Percentiles rank a stretch among this genome's conserved stretches.
These are phyloP conservation scores for Lamellibrachia luymesi DNA, from an alignment of 1,140 invertebrate genomes.

Conservation along the genomic window DNA sequence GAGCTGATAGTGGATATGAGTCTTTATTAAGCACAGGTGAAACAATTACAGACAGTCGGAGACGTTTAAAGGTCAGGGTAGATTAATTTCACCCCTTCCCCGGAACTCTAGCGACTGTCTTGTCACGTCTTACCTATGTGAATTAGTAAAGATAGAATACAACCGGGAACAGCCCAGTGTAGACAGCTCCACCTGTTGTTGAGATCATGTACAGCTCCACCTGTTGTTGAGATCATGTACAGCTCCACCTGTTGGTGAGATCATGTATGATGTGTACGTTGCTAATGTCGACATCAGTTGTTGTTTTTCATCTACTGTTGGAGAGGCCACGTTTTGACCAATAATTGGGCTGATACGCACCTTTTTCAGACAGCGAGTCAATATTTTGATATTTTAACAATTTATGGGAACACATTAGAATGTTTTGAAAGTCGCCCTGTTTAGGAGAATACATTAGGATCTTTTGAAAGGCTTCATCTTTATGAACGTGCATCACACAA, in stretches of 20 bases:
- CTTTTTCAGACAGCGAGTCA: neutral
- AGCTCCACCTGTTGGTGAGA: neutral
- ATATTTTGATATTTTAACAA: neutral
- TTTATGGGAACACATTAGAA: neutral
- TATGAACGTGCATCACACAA: neutral
- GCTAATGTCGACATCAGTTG: neutral
- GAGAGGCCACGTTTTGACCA: neutral
- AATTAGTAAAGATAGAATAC: neutral
- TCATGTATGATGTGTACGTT: neutral
- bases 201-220: neutral
- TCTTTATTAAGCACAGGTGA: neutral
- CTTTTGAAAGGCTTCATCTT: neutral
- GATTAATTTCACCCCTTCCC: neutral
- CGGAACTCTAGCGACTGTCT: neutral
- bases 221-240: neutral
- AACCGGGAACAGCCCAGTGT: neutral
- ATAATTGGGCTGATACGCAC: neutral
- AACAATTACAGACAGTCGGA: neutral
- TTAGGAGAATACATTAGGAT: neutral
- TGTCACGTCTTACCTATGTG: neutral
- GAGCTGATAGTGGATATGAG: neutral
- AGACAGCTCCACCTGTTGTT: neutral
- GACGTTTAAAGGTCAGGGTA: neutral
- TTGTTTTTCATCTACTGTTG: neutral
- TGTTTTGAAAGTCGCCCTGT: neutral